Evolutionary conservation across 1,140 invertebrate genomes (phyloP), one percentile per base, ranked within the genome.

Genomic region (Rhizoglyphus robini): DNA sequence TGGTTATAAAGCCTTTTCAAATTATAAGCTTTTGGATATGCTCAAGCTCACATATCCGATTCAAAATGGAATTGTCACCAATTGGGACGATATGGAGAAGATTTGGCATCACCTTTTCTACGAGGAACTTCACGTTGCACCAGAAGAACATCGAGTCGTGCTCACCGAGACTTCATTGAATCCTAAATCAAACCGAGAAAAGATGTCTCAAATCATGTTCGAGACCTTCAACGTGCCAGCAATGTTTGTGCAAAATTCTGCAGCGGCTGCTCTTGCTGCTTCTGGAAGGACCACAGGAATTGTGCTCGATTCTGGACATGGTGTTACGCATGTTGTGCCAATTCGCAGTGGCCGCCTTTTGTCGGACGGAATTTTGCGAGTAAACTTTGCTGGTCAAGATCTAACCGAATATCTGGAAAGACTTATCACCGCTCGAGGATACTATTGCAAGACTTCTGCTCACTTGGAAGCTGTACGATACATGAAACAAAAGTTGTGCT

Each of bases 101-200:
- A n/a, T n/a, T n/a, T n/a, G n/a, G n/a, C n/a, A n/a, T n/a, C n/a
- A 81, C 71, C 81, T 78, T 67, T 81, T 81, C 74, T 80, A 80
- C 74, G 93, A 92, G 77, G 90, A 93, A 77, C 81, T 96, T 67
- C 84, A 90, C 79, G 89, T 95, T 69, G 90, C 90, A 65, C 90
- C 90, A 30, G 90, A 93, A 72, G 89, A 93, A 75, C 89, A 91
- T 77, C 88, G 90, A 63, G 88, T 94, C 54, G 82, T 95, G 68
- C 79, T 94, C 66, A 93, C 90, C 25, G 90, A 93, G 77, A 88
- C 90, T 66, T 90, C 90, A 63, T 81, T 94, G 69, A 94, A 94
- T 79, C 89, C 89, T 66, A 90, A 91, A 78, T 86, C 87, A 70
- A 91, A 91, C 78, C 79, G n/a, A n/a, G n/a, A n/a, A n/a, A n/a